Evolutionary conservation across 2,113 vertebrate genomes (phyloP).

Genomic region (Arvicanthis niloticus): DNA sequence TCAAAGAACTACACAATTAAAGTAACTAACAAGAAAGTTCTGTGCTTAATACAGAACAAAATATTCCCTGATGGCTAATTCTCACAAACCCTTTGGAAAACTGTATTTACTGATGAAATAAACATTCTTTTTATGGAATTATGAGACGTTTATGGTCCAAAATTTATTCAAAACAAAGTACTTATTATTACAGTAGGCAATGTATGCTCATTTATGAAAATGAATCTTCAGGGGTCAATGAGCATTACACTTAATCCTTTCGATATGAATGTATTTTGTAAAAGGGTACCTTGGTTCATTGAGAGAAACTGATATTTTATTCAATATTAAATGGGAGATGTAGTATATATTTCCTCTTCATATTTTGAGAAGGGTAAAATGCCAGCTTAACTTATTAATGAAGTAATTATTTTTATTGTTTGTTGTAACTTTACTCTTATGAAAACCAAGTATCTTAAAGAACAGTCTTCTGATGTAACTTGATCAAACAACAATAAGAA

Average conservation of each 20-base stretch:
- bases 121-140: constrained; percentile 65
- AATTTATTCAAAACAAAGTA: constrained; percentile 63
- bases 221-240: constrained; percentile 1
- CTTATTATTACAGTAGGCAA: constrained; percentile 37
- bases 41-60: constrained; percentile 31
- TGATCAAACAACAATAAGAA: not conserved
- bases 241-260: constrained; percentile 53
- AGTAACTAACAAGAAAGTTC: constrained; percentile 1
- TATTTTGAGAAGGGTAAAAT: not conserved
- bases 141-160: constrained; percentile 59
- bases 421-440: constrained; percentile 24
- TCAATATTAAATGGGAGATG: constrained; percentile 33
- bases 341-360: constrained; percentile 41
- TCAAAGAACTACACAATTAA: constrained; percentile 36
- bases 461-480: not conserved
- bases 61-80: constrained; percentile 39
- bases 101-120: not conserved
- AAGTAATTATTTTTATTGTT: constrained; percentile 23
- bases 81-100: constrained; percentile 59
- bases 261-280: not conserved
- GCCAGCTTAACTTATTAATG: constrained; percentile 36
- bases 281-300: constrained; percentile 33
- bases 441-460: not conserved
- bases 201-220: constrained; percentile 58
- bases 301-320: constrained; percentile 31